Evolutionary conservation across 2,797 vertebrate species (phyloP).

Genomic region (Setipinna tenuifilis): DNA sequence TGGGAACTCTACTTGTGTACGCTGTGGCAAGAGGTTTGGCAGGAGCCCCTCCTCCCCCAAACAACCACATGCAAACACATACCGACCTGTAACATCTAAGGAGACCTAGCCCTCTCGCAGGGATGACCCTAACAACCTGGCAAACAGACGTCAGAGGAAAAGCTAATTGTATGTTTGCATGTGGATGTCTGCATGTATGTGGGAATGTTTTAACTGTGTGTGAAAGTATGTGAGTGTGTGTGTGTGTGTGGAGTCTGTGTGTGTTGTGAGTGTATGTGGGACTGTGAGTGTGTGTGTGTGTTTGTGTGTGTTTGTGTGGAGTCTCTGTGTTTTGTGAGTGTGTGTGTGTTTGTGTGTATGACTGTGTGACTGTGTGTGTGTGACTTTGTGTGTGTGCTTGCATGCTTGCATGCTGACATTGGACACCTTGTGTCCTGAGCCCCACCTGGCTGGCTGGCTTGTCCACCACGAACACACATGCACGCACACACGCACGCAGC

Average conservation of each 20-base stretch:
- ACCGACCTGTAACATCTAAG: not conserved
- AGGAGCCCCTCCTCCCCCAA: too few species aligned
- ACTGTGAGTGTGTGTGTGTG: not conserved
- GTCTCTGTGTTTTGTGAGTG: not conserved
- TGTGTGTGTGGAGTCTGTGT: not conserved
- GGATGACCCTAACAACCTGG: not conserved
- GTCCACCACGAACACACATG: too few species aligned
- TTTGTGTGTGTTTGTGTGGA: not conserved
- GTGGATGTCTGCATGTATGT: conserved; percentile 36
- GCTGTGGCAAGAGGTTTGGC: not conserved
- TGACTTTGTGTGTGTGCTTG: too few species aligned
- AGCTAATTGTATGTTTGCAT: conserved; percentile 19
- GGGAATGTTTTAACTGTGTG: conserved; percentile 36
- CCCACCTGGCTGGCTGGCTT: too few species aligned
- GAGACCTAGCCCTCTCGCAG: not conserved
- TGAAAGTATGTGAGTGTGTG: not conserved
- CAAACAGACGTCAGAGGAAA: conserved; percentile 28
- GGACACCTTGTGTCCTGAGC: too few species aligned
- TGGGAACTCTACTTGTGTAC: not conserved
- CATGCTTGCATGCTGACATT: too few species aligned
- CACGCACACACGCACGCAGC: too few species aligned
- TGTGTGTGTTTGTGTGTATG: not conserved
- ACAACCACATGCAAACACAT: not conserved
- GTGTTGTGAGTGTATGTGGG: not conserved
- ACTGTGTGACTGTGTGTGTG: not conserved